Conservation (phyloP, 2,888 invertebrate genomes). For the Tillus elongatus region DNA sequence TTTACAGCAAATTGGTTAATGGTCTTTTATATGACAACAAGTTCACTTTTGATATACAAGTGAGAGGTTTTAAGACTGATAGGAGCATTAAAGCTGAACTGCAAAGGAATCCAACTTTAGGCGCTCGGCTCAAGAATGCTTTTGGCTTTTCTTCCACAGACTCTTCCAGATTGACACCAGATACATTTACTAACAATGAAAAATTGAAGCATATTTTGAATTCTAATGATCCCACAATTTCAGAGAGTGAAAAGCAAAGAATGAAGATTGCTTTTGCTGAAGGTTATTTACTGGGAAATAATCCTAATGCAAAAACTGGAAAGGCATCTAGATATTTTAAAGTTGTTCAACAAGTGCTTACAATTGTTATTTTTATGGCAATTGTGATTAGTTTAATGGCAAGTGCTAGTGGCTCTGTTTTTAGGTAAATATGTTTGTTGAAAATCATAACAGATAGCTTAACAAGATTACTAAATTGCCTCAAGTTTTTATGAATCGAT, state of each 20-base stretch:
- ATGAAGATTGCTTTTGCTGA: constrained; percentile 87
- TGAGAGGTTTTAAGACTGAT: constrained; percentile 73
- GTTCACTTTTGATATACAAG: constrained; percentile 45
- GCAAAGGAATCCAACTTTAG: constrained; percentile 60
- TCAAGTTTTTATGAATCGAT: no score
- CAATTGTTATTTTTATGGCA: constrained; percentile 63
- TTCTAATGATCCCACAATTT: constrained; percentile 42
- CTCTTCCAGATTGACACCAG: constrained; percentile 22
- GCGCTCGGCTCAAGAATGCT: constrained; percentile 55
- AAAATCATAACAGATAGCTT: no score
- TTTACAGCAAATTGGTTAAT: constrained; percentile 32
- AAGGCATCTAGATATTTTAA: constrained; percentile 55
- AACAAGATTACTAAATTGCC: no score
- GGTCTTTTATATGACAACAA: constrained; percentile 30
- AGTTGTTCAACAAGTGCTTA: constrained; percentile 66
- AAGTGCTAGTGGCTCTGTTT: constrained; percentile 62
- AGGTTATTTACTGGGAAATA: constrained; percentile 71
- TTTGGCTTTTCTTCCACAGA: constrained; percentile 33
- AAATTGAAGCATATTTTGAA: constrained; percentile 46
- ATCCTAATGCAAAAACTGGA: constrained; percentile 39
- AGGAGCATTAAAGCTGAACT: constrained; percentile 60
- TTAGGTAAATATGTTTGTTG: constrained; percentile 45
- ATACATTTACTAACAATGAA: constrained; percentile 36
- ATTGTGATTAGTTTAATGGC: constrained; percentile 67
- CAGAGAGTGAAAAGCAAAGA: constrained; percentile 55